Evolutionary conservation across 1,140 invertebrate genomes (phyloP), one percentile per base, ranked within the genome.

Genomic region (Saxidomus purpurata): DNA sequence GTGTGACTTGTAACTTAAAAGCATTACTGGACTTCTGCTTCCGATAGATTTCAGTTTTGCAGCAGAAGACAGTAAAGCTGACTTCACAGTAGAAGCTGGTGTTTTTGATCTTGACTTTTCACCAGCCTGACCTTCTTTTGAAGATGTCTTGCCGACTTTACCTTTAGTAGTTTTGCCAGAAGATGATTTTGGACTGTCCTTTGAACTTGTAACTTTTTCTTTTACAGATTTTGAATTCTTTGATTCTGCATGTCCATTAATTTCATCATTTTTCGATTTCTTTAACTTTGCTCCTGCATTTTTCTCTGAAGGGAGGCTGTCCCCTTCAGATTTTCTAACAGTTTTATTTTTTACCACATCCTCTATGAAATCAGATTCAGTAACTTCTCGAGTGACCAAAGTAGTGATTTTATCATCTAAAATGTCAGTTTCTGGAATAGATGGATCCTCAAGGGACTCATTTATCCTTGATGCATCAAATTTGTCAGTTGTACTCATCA

Each of bases 61-160:
- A 69, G 86, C 86, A 63, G 86, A 88, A 34, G 86, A 67, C 19
- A 88, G 34, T 19, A 88, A n/a, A n/a, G 86, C 86, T 38, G 86
- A 81, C 59, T 79, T 80, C 28, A 88, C 63, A 22, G 86, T 34
- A 19, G 86, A 49, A 9, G 69, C 67, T 82, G 80, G 40, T 19
- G 83, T 47, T 55, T 59, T 85, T 17, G 36, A 71, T 34, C 17
- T 43, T 36, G 25, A 34, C 61, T 85, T 85, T 1, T 85, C 83
- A 25, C 8, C 25, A 61, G 63, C 8, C 25, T 28, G 47, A 74
- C 40, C 69, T 17, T 47, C 49, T 74, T 85, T 85, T 6, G 28
- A n/a, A 52, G 83, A 82, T 17, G n/a, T n/a, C 38, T 40, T 52
- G 9, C 40, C 25, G 15, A 31, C 19, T 25, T 25, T 9, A 52